Percentiles rank a stretch among this genome's conserved stretches.
These are phyloP conservation scores for Eilema griseolum DNA, from an alignment of 2,888 invertebrate species.

Conservation along the genomic window DNA sequence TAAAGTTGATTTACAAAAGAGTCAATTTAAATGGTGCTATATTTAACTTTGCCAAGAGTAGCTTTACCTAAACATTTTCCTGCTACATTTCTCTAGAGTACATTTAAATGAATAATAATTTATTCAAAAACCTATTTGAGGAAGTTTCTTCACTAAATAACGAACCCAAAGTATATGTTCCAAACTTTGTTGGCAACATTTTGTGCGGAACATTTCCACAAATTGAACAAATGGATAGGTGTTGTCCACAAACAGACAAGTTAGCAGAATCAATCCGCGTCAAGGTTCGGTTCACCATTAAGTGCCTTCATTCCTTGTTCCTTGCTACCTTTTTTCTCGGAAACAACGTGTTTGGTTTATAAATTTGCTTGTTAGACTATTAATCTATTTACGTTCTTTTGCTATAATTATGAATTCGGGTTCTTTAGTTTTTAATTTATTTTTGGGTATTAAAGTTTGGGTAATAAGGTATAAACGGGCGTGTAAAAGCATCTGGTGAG, in stretches of 20 bases:
- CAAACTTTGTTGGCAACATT: neutral
- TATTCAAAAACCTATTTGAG: neutral
- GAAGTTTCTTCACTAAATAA: neutral
- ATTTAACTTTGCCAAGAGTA: neutral
- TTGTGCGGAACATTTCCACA: slow-evolving; percentile 33
- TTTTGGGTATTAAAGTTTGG: neutral
- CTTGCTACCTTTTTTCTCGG: slow-evolving; percentile 62
- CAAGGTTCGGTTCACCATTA: slow-evolving; percentile 64
- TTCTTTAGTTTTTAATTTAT: neutral
- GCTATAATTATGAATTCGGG: neutral
- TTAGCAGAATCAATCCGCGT: slow-evolving; percentile 75
- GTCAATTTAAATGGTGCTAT: neutral
- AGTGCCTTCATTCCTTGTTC: slow-evolving; percentile 72
- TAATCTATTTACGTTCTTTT: neutral
- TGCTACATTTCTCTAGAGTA: neutral
- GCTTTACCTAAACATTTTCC: neutral
- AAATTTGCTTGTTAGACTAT: neutral
- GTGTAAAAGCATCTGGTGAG: too few relatives aligned
- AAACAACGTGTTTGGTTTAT: slow-evolving; percentile 43
- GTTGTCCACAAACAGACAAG: slow-evolving; percentile 43
- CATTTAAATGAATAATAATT: neutral
- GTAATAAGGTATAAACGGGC: too few relatives aligned
- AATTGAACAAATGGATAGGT: slow-evolving; percentile 31
- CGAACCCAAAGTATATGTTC: neutral
- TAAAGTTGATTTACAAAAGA: neutral